Percentiles rank a stretch among this genome's conserved stretches.
Evolutionary conservation across 2,113 vertebrate species (phyloP).

Genomic region (Sitta europaea): DNA sequence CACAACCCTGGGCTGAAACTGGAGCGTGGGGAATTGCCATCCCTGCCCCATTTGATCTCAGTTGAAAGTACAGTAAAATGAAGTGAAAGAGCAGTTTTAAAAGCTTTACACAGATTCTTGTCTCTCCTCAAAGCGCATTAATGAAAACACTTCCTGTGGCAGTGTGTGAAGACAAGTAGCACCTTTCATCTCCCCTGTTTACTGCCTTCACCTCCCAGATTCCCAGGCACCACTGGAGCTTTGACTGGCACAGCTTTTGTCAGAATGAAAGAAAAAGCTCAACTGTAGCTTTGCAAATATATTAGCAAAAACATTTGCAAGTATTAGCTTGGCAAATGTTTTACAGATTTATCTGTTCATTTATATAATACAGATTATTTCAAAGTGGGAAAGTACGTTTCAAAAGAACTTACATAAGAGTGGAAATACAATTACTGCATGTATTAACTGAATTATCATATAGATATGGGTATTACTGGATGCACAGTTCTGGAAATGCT

Average conservation of each 20-base stretch:
- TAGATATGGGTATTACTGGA: background rate
- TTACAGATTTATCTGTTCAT: background rate
- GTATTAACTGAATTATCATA: background rate
- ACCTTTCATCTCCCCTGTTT: conserved; percentile 43
- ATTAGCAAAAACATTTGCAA: conserved; percentile 28
- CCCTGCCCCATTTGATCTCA: background rate
- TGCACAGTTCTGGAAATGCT: background rate
- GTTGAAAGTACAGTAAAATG: background rate
- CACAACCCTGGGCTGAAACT: background rate
- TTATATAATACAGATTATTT: background rate
- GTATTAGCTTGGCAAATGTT: conserved; percentile 24
- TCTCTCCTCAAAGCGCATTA: background rate
- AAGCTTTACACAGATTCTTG: background rate
- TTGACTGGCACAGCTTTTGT: background rate
- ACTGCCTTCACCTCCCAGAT: background rate
- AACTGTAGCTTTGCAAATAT: conserved; percentile 8
- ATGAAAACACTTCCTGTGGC: background rate
- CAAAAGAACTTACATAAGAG: background rate
- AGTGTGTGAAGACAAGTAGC: conserved; percentile 11
- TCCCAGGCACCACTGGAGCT: conserved; percentile 26
- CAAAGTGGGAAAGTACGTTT: background rate
- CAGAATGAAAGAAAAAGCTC: background rate
- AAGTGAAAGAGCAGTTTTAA: background rate
- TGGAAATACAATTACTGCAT: background rate
- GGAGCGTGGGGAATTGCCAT: background rate